Percentiles rank a stretch among this genome's conserved stretches.
phyloP scores from a whole-genome alignment of 1,140 invertebrate species.

The Coenobita brevimanus region DNA sequence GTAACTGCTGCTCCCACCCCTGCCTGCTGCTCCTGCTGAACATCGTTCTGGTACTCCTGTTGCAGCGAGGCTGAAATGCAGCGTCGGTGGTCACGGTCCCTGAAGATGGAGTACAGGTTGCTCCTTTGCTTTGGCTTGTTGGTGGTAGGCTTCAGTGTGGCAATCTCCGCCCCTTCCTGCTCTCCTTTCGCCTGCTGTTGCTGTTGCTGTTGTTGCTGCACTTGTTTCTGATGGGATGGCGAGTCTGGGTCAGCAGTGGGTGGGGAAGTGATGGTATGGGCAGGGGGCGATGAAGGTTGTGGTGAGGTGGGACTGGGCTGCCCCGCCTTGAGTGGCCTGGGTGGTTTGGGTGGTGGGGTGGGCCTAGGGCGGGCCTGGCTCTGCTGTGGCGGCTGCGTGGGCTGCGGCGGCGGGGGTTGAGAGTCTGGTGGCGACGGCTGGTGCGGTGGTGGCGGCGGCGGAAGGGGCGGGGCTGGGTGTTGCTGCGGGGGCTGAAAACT shows the following conservation, averaged over 20 bases:
- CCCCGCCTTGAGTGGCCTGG: constrained; percentile 22
- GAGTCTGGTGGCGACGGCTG: not conserved
- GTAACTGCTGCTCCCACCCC: not conserved
- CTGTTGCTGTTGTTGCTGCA: constrained; percentile 24
- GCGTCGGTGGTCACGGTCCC: constrained; percentile 56
- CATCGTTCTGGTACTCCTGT: constrained; percentile 43
- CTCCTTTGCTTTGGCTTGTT: constrained; percentile 58
- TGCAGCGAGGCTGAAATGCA: constrained; percentile 54
- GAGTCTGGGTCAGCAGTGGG: not conserved
- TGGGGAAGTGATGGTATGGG: too few species aligned
- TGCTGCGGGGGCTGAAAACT: constrained; percentile 31
- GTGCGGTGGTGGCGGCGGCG: constrained; percentile 22
- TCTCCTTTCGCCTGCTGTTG: not conserved
- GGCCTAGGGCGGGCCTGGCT: constrained; percentile 27
- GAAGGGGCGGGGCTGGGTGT: not conserved
- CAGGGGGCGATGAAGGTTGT: too few species aligned
- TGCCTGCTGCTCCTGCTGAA: constrained; percentile 32
- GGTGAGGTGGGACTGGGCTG: not conserved
- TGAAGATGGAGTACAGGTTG: constrained; percentile 59
- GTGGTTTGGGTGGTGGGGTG: constrained; percentile 47
- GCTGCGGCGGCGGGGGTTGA: not conserved
- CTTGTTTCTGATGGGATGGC: not conserved
- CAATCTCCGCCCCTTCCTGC: too few species aligned
- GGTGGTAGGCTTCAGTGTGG: constrained; percentile 30
- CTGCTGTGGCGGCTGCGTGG: not conserved